Percentiles rank a stretch among this genome's conserved stretches.
Evolutionary conservation across 2,797 vertebrate species (phyloP).

Genomic region (Sciurus carolinensis): DNA sequence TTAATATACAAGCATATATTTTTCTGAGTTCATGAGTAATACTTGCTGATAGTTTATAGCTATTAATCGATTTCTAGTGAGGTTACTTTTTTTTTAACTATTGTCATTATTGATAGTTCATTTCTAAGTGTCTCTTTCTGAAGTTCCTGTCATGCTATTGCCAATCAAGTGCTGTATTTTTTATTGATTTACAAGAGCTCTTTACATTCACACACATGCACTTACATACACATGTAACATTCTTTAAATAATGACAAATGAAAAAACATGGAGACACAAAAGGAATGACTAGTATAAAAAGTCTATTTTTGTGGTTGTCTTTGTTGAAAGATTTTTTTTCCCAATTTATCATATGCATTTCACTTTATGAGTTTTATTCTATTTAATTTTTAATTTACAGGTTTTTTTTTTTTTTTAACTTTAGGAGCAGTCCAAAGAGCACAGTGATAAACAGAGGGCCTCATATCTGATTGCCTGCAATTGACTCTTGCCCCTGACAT

Average conservation of each 20-base stretch:
- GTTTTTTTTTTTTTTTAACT: not conserved
- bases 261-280: not conserved
- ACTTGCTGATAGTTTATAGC: not conserved
- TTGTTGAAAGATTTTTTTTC: conserved; percentile 42
- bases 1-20: not conserved
- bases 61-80: conserved; percentile 6
- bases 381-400: not conserved
- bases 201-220: not conserved
- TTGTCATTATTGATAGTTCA: not conserved
- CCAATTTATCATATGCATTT: not conserved
- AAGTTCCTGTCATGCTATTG: conserved; percentile 23
- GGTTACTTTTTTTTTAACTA: not conserved
- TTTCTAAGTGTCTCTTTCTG: not conserved
- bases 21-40: not conserved
- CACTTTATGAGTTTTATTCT: not conserved
- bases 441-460: not conserved
- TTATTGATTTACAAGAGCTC: not conserved
- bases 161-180: not conserved
- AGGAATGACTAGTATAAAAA: not conserved
- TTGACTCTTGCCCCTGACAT: not conserved
- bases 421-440: not conserved
- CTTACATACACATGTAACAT: too few species aligned
- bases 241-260: not conserved
- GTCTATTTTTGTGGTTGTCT: not conserved
- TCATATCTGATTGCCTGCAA: not conserved